Conservation (phyloP, 2,797 vertebrate genomes). For the Tokudaia muenninki region DNA sequence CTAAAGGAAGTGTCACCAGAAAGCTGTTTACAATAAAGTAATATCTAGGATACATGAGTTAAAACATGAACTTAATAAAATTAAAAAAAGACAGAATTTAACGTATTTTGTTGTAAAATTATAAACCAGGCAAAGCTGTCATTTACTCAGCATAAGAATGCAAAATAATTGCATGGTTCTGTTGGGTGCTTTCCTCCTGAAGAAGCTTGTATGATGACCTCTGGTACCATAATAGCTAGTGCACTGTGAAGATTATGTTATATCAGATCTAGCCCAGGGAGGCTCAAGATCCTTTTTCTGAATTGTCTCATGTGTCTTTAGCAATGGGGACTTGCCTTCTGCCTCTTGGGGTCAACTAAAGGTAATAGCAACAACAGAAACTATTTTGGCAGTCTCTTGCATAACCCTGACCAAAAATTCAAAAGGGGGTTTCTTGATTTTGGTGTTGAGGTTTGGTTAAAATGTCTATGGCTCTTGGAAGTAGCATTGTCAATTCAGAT, state of each 20-base stretch:
- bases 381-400: not conserved
- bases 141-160: not conserved
- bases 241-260: not conserved
- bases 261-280: not conserved
- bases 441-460: too few relatives aligned
- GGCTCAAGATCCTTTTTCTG: not conserved
- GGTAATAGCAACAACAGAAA: not conserved
- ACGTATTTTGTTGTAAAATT: not conserved
- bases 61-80: not conserved
- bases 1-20: not conserved
- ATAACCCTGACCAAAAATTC: not conserved
- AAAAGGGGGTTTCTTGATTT: not conserved
- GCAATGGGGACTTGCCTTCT: not conserved
- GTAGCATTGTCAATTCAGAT: not conserved
- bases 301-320: not conserved
- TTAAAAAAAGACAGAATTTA: too few relatives aligned
- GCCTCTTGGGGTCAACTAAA: too few relatives aligned
- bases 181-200: not conserved
- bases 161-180: not conserved
- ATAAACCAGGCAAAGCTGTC: too few relatives aligned
- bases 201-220: too few relatives aligned
- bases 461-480: not conserved
- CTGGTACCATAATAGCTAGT: not conserved
- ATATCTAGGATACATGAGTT: not conserved
- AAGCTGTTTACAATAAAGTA: too few relatives aligned